Conservation (phyloP, 2,888 invertebrate species). For the Syrista parreyssii region DNA sequence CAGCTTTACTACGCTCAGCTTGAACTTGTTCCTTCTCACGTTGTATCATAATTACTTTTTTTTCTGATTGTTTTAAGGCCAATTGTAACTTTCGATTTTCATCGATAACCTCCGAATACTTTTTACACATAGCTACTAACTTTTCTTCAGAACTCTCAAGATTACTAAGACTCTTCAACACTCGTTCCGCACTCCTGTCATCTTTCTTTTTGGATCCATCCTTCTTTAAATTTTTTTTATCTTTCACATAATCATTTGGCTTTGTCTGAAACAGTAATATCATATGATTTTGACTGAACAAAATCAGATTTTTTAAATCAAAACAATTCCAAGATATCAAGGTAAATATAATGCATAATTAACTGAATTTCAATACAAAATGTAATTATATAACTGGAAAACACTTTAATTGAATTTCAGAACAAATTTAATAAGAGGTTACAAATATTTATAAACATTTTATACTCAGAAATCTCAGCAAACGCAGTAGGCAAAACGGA, state of each 20-base stretch:
- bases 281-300: not conserved
- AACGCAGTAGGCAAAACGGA: not conserved
- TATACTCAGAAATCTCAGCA: not conserved
- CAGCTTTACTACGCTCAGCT: slow-evolving; percentile 84
- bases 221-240: slow-evolving; percentile 45
- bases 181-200: slow-evolving; percentile 74
- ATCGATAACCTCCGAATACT: slow-evolving; percentile 81
- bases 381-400: not conserved
- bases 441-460: not conserved
- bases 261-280: slow-evolving; percentile 19
- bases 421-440: not conserved
- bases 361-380: not conserved
- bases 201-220: slow-evolving; percentile 68
- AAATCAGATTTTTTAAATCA: slow-evolving; percentile 3
- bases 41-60: slow-evolving; percentile 70
- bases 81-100: slow-evolving; percentile 75
- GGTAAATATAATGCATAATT: not conserved
- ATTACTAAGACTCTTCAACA: slow-evolving; percentile 73
- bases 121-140: slow-evolving; percentile 76
- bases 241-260: slow-evolving; percentile 22
- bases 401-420: not conserved
- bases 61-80: slow-evolving; percentile 72
- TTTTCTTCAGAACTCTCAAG: slow-evolving; percentile 76
- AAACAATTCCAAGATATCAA: not conserved
- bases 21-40: slow-evolving; percentile 87